These are phyloP conservation scores for Orthonevra nobilis DNA, from an alignment of 2,888 invertebrate genomes.

Conservation along the genomic window DNA sequence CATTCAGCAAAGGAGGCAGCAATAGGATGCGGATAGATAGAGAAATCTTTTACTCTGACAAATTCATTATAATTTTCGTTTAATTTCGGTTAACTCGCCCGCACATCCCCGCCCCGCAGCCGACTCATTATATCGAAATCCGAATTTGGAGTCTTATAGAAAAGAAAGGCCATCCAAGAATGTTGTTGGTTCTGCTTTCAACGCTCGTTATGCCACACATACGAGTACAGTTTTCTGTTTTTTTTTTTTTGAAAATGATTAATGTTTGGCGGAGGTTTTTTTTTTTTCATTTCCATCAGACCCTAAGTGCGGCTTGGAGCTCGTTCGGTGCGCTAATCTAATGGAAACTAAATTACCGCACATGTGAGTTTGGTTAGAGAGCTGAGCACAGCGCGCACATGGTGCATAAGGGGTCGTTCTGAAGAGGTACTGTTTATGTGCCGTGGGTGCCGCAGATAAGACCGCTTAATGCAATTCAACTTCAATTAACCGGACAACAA, in stretches of 20 bases:
- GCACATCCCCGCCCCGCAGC: no score
- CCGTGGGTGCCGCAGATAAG: slow-evolving; percentile 52
- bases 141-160: slow-evolving; percentile 63
- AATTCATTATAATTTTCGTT: slow-evolving; percentile 68
- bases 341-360: slow-evolving; percentile 70
- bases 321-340: slow-evolving; percentile 64
- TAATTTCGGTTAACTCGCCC: slow-evolving; percentile 47
- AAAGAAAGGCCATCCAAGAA: no score
- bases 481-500: slow-evolving; percentile 69
- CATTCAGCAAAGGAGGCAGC: slow-evolving; percentile 61
- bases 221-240: slow-evolving; percentile 8
- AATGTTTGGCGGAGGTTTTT: slow-evolving; percentile 42
- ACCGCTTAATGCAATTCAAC: slow-evolving; percentile 68
- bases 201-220: slow-evolving; percentile 62
- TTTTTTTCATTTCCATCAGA: slow-evolving; percentile 12
- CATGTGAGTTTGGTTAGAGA: slow-evolving; percentile 30
- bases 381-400: slow-evolving; percentile 8
- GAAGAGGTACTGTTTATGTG: slow-evolving; percentile 11
- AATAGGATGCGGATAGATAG: slow-evolving; percentile 64
- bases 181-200: slow-evolving; percentile 38
- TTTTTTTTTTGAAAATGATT: slow-evolving; percentile 57
- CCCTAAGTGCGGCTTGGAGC: slow-evolving; percentile 42
- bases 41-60: slow-evolving; percentile 62
- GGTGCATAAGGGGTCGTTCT: slow-evolving; percentile 23
- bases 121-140: no score